Percentiles rank a stretch among this genome's conserved stretches.
These are phyloP conservation scores for Patella depressa DNA, from an alignment of 2,888 invertebrate genomes.

Conservation along the genomic window DNA sequence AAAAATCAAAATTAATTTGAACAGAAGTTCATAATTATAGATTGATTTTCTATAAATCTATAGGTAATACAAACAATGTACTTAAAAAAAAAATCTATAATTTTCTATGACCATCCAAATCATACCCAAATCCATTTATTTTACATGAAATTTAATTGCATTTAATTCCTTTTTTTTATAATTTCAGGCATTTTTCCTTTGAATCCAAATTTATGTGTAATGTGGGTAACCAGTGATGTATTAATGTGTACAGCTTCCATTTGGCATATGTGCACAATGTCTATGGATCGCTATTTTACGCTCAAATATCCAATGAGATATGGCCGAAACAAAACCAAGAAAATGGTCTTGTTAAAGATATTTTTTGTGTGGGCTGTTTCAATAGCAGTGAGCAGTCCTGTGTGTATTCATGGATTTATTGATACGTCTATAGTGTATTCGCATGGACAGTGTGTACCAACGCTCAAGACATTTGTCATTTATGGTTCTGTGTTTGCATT, in stretches of 20 bases:
- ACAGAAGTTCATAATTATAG: too few relatives aligned
- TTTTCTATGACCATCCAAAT: too few relatives aligned
- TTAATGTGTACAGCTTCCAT: constrained; percentile 75
- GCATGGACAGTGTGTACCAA: constrained; percentile 59
- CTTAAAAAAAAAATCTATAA: too few relatives aligned
- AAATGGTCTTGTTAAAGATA: constrained; percentile 80
- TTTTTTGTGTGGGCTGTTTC: constrained; percentile 94
- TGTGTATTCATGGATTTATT: constrained; percentile 66
- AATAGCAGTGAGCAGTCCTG: constrained; percentile 72
- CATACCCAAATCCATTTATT: too few relatives aligned
- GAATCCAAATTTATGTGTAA: constrained; percentile 82
- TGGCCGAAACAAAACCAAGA: constrained; percentile 69
- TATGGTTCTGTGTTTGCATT: constrained; percentile 96
- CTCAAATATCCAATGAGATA: constrained; percentile 89
- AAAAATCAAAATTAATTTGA: too few relatives aligned
- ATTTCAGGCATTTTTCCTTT: constrained; percentile 87
- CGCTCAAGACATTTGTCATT: constrained; percentile 72
- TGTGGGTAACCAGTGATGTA: constrained; percentile 76
- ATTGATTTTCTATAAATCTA: too few relatives aligned
- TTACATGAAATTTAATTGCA: too few relatives aligned
- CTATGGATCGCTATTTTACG: constrained; percentile 83
- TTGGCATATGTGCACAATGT: constrained; percentile 76
- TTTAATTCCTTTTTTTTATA: not conserved
- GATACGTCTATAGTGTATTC: constrained; percentile 59
- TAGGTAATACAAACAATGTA: too few relatives aligned